phyloP scores from a whole-genome alignment of 1,140 invertebrate genomes.

The Cherax quadricarinatus region DNA sequence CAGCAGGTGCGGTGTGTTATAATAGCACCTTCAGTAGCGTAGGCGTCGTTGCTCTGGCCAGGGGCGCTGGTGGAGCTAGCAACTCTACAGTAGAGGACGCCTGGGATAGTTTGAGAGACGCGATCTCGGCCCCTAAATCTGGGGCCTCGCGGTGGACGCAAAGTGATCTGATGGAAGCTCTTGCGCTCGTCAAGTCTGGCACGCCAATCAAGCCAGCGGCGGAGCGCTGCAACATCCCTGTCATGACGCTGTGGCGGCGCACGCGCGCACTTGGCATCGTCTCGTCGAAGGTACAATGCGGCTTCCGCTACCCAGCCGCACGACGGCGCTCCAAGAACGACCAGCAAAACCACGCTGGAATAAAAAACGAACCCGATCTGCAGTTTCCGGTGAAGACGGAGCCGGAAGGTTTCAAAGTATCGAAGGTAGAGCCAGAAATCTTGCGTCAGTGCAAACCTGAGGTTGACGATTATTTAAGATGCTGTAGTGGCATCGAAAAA shows the following conservation, averaged over 20 bases:
- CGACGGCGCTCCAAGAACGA: slow-evolving; percentile 57
- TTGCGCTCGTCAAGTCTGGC: slow-evolving; percentile 72
- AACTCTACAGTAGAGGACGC: slow-evolving; percentile 23
- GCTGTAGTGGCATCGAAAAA: neutral
- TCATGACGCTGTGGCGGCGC: slow-evolving; percentile 74
- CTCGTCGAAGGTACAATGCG: slow-evolving; percentile 70
- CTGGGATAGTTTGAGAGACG: slow-evolving; percentile 67
- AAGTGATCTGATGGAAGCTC: slow-evolving; percentile 71
- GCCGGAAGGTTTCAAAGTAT: neutral
- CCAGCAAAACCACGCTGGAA: slow-evolving; percentile 40
- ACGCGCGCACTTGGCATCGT: slow-evolving; percentile 73
- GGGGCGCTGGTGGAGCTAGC: neutral
- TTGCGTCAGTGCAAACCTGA: neutral
- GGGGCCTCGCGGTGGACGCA: slow-evolving; percentile 73
- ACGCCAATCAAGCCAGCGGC: slow-evolving; percentile 74
- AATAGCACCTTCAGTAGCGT: neutral
- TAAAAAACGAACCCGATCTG: slow-evolving; percentile 12
- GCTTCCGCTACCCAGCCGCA: slow-evolving; percentile 57
- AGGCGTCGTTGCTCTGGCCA: neutral
- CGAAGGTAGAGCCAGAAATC: neutral
- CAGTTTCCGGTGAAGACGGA: slow-evolving; percentile 16
- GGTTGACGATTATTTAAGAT: neutral
- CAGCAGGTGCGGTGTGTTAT: neutral
- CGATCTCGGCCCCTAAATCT: slow-evolving; percentile 72
- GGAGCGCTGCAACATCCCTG: slow-evolving; percentile 73